Base-by-base conservation (phyloP, 2,113 vertebrate genomes). In the Tragelaphus scriptus region DNA sequence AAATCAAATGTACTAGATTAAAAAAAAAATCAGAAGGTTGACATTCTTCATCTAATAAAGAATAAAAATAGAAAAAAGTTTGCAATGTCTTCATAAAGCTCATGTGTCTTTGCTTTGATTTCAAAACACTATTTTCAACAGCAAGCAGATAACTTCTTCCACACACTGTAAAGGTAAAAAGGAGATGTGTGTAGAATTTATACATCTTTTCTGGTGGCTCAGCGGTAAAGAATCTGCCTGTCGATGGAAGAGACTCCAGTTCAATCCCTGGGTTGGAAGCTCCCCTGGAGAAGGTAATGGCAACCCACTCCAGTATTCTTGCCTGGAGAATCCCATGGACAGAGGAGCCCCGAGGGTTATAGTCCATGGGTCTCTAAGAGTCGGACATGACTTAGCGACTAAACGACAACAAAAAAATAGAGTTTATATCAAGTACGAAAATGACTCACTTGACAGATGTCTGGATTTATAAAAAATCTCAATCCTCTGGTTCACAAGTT, bases 361-460 rank as follows among this genome's bases (percentile, higher is more conserved):
- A 40, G 68, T 71, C 68, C n/a, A 6, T 25, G 36, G 36, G 21
- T 40, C 68, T 75, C 68, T 75, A 40, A 6, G 36, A 13, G n/a
- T 40, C 0, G 0, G n/a, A 75, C 65, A 71, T 0, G 0, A 23
- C 65, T 71, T 25, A 75, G 36, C 1, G 0, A 75, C 19, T 75
- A 25, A 40, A 40, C 0, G 11, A 36, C 68, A 71, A 40, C n/a
- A 23, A 75, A 23, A 75, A 75, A 75, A 8, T 4, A 19, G 30
- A 51, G 30, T 95, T 96, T 85, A n/a, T 51, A 47, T 49, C 44
- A 88, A 47, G 53, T 63, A 59, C 2, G 9, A 23, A 44, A 65
- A 85, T 36, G 63, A 82, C 55, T 65, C 30, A 19, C 10, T 63
- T 49, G 19, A 49, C 44, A 58, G 61, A 28, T 49, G 7, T 59